Conservation (phyloP, 2,113 vertebrate genomes). For the Scalopus aquaticus region DNA sequence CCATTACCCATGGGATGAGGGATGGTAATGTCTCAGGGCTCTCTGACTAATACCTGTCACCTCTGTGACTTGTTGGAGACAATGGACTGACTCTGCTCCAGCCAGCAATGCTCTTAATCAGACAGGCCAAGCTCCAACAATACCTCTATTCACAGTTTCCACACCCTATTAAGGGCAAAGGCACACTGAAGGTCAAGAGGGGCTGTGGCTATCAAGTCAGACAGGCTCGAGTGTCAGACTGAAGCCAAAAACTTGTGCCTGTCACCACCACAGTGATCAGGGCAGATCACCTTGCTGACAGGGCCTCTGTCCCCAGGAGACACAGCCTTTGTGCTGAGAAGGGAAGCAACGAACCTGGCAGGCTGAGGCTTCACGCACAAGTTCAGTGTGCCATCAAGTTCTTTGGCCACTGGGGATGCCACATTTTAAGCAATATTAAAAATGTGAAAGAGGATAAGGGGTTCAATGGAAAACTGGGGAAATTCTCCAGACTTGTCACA, state of each 20-base stretch:
- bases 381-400: neutral
- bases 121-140: neutral
- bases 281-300: neutral
- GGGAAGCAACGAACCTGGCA: fast-evolving
- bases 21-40: neutral
- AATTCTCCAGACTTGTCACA: neutral
- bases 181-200: neutral
- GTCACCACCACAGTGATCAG: neutral
- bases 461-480: neutral
- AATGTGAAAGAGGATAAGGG: neutral
- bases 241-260: neutral
- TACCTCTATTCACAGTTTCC: neutral
- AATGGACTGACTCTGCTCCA: neutral
- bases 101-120: neutral
- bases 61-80: neutral
- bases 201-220: neutral
- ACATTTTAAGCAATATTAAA: neutral
- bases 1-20: neutral
- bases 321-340: neutral
- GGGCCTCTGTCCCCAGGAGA: neutral
- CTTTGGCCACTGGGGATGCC: neutral
- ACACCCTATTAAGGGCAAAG: neutral
- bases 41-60: neutral
- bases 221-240: neutral
- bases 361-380: neutral